Percentiles rank a stretch among this genome's conserved stretches.
Conservation (phyloP, 2,888 invertebrate species). For the Caenorhabditis sp. region DNA sequence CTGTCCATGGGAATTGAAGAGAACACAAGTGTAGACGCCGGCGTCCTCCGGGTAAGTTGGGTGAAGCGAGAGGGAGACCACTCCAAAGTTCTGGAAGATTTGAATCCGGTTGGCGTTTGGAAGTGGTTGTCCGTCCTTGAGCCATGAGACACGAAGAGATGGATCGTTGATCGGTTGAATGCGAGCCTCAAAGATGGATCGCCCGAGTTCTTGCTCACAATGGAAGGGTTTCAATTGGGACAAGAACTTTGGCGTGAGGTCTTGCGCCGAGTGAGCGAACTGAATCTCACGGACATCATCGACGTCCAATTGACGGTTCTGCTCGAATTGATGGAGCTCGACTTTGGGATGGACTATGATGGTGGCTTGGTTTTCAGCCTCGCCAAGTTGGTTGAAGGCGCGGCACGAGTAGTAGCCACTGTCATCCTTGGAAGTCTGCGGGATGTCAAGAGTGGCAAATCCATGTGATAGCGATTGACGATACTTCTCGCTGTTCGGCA, state of each 20-base stretch:
- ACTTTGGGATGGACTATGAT: conserved; percentile 77
- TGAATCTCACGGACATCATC: conserved; percentile 82
- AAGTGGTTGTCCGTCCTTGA: conserved; percentile 84
- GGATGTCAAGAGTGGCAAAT: conserved; percentile 95
- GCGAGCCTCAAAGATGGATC: conserved; percentile 95
- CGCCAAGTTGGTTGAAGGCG: conserved; percentile 95
- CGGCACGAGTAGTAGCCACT: conserved; percentile 96
- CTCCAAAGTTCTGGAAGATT: conserved; percentile 82
- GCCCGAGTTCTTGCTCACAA: conserved; percentile 86
- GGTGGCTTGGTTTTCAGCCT: conserved; percentile 89
- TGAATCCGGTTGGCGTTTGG: conserved; percentile 84
- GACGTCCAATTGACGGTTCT: conserved; percentile 77
- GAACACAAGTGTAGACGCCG: conserved; percentile 92
- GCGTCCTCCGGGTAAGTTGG: conserved; percentile 90
- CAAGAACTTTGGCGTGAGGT: conserved; percentile 76
- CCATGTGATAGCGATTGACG: conserved; percentile 91
- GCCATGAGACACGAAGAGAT: conserved; percentile 87
- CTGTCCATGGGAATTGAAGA: conserved; percentile 84
- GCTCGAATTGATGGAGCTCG: conserved; percentile 70
- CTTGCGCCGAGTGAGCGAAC: conserved; percentile 67
- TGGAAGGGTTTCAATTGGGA: conserved; percentile 76
- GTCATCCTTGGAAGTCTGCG: conserved; percentile 86
- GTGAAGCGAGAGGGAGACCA: conserved; percentile 81
- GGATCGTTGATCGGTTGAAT: conserved; percentile 95
- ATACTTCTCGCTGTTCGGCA: conserved; percentile 77